Conservation (phyloP, 2,113 vertebrate genomes). For the Zosterops lateralis region DNA sequence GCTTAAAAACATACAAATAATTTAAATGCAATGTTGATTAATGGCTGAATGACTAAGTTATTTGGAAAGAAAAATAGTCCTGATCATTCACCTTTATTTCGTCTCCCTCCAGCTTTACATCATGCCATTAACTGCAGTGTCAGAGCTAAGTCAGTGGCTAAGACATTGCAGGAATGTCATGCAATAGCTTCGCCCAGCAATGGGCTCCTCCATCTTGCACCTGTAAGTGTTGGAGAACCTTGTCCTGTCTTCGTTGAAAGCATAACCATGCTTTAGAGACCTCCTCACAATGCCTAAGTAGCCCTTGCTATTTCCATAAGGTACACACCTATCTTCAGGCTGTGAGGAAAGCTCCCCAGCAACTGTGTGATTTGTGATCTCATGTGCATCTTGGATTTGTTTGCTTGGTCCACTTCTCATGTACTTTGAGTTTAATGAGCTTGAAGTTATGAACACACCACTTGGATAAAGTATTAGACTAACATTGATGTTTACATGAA, state of each 20-base stretch:
- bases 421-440: not conserved
- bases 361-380: not conserved
- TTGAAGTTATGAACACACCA: not conserved
- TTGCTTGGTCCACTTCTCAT: not conserved
- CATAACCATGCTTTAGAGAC: not conserved
- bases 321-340: not conserved
- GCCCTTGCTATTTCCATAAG: not conserved
- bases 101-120: not conserved
- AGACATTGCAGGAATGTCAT: not conserved
- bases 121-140: not conserved
- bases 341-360: not conserved
- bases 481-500: not conserved
- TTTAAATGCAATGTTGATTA: not conserved
- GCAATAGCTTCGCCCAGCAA: not conserved
- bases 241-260: not conserved
- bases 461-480: not conserved
- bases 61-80: not conserved
- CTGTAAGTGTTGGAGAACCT: not conserved
- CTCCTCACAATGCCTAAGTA: not conserved
- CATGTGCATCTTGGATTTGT: not conserved
- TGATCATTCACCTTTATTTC: not conserved
- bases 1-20: not conserved
- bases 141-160: not conserved
- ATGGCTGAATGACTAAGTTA: not conserved
- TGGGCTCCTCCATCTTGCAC: not conserved